Base-by-base conservation (phyloP, 1,140 invertebrate species). In the Linepithema humile region DNA sequence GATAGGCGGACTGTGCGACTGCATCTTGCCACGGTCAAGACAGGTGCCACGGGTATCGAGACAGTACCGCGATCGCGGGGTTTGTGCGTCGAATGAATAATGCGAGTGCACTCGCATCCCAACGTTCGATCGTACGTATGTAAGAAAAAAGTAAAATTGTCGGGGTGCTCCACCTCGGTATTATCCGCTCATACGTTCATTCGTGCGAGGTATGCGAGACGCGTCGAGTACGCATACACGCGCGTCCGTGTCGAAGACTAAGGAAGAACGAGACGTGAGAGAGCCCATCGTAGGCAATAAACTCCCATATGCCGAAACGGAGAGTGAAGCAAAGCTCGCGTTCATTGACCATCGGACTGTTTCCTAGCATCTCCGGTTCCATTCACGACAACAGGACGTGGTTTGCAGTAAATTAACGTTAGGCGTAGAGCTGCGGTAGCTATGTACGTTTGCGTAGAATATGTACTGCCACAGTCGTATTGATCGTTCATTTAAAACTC, bases 351-450 rank as follows among this genome's bases (percentile, higher is more conserved):
- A 85, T 86, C 70, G 73, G 73, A 83, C 74, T 85, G 84, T 86
- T 88, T 88, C 77, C 35, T 77, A 85, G 75, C 78, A 86, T 88
- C 83, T 69, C 67, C 48, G 50, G 65, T 78, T 43, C 74, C 59
- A 89, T 88, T 84, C 80, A 88, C 43, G n/a, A 80, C 67, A 69
- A 32, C 60, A 74, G 55, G 48, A 73, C 59, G 77, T 86, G 83
- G 70, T 85, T 89, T 70, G 69, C 82, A 86, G 70, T 88, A 88
- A 86, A 88, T 89, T 89, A 88, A 88, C 77, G 40, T 75, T 87
- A 82, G 62, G 59, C 57, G 62, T 82, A 85, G 38, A 53, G 7
- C 64, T 43, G 48, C 70, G 50, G 20, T 55, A 55, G 2, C 15
- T 15, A 5, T 32, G 38, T 59, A 26, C 12, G 29, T 82, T 55